These are phyloP conservation scores for Hemibagrus wyckioides DNA, from an alignment of 2,113 vertebrate genomes.

Conservation along the genomic window DNA sequence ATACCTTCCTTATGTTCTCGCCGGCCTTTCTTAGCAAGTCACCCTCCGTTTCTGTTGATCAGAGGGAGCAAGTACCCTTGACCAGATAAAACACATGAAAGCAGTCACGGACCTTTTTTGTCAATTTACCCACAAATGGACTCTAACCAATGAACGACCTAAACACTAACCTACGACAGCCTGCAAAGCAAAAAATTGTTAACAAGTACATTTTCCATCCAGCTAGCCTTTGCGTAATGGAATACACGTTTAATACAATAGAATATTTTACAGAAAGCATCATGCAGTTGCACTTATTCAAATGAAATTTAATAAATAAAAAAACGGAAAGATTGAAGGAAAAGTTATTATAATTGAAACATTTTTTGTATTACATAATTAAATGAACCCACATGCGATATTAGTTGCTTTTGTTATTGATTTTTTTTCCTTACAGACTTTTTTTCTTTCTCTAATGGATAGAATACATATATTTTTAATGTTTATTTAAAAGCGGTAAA, in stretches of 20 bases:
- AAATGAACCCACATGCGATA: conserved; percentile 58
- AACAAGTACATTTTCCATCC: neutral
- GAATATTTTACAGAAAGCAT: neutral
- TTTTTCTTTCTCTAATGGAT: neutral
- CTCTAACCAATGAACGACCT: conserved; percentile 26
- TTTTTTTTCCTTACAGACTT: conserved; percentile 57
- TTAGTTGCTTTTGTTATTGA: conserved; percentile 48
- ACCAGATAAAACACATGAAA: conserved; percentile 82
- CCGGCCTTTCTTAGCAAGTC: conserved; percentile 95
- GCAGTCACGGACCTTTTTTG: neutral
- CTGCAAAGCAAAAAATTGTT: conserved; percentile 12
- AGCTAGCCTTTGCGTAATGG: conserved; percentile 20
- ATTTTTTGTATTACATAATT: conserved; percentile 45
- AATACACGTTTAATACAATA: neutral
- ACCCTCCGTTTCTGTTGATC: conserved; percentile 88
- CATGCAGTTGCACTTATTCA: neutral
- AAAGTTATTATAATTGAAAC: conserved; percentile 59
- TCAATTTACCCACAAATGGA: conserved; percentile 1
- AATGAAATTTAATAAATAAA: neutral
- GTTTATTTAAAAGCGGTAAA: conserved; percentile 73
- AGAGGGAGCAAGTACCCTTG: conserved; percentile 95
- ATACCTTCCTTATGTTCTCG: conserved; percentile 94
- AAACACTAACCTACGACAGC: neutral
- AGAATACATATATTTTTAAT: too few species aligned
- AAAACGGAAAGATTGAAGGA: conserved; percentile 52